Conservation (phyloP, 1,140 invertebrate species). For the Diachasmimorpha longicaudata region DNA sequence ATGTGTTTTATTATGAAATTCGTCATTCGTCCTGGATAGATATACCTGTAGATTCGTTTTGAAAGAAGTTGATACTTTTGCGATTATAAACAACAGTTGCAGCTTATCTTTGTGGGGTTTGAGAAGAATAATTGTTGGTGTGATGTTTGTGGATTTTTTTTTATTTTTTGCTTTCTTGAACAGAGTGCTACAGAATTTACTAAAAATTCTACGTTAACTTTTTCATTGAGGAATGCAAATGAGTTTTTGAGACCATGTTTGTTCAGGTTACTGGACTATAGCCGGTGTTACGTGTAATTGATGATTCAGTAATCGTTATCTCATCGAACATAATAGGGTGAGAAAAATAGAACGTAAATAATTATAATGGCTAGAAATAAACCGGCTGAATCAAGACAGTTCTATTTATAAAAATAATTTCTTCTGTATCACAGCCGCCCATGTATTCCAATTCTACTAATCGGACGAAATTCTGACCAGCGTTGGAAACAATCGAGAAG, state of each 20-base stretch:
- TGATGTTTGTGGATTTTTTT: no score
- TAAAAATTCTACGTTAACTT: no score
- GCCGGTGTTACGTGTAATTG: not conserved
- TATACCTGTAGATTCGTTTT: no score
- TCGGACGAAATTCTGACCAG: conserved; percentile 16
- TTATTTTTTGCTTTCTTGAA: no score
- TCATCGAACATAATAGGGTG: not conserved
- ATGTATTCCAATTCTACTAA: not conserved
- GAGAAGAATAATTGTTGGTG: no score
- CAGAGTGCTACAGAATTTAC: no score
- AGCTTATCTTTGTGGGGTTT: no score
- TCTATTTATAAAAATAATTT: conserved; percentile 5
- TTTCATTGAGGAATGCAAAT: no score
- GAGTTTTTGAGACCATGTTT: no score
- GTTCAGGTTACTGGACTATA: no score
- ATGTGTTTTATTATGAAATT: not conserved
- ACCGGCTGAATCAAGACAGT: not conserved
- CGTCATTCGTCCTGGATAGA: not conserved
- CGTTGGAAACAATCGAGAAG: conserved; percentile 13
- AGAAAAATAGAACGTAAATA: not conserved
- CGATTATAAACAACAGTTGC: no score
- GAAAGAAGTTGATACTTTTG: no score
- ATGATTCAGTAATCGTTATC: not conserved
- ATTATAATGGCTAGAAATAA: not conserved
- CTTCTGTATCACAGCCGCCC: conserved; percentile 3